Base-by-base conservation (phyloP, 1,140 invertebrate genomes). In the Drosophila ananassae region DNA sequence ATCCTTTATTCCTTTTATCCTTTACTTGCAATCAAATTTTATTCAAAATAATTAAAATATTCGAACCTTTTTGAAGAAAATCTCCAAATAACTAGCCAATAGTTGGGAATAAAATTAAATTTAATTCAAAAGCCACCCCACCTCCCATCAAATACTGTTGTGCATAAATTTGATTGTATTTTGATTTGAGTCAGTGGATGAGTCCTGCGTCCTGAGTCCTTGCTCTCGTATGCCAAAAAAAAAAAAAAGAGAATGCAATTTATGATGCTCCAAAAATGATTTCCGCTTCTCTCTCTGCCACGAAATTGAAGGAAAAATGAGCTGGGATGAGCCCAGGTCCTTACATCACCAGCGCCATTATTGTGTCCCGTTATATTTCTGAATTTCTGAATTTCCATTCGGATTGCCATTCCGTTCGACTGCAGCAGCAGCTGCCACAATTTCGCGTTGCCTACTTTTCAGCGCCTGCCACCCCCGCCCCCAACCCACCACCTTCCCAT, bases 101-200 rank as follows among this genome's bases (percentile, higher is more conserved):
- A 3, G 10, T 12, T n/a, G 3, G 10, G 10, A 37, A 37, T 37
- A 5, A 37, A 37, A 37, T 37, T 10, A 37, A 37, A 37, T 37
- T 2, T 37, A 22, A 9, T 39, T 54, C 25, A 25, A 25, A 25
- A 17, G 17, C 17, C 17, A 17, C 17, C 62, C 50, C 62, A 66
- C 62, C 50, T 57, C 21, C 41, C 9, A 22, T 57, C 4, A 69
- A 69, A 69, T 71, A 71, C 69, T 71, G 44, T 69, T 75, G 53
- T 67, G 72, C 73, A 75, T 66, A 75, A 75, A 75, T 58, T 75
- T 75, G 53, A 75, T 75, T 75, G 54, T 39, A 75, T 67, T 75
- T 67, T 52, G 60, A 66, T 66, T 75, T 75, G 53, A 74, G 53
- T 75, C 51, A 44, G 48, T 2, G 3, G 22, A 6, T 2, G 13